Percentiles rank a stretch among this genome's conserved stretches.
These are phyloP conservation scores for Lucilia sericata DNA, from an alignment of 1,140 invertebrate genomes.

Conservation along the genomic window DNA sequence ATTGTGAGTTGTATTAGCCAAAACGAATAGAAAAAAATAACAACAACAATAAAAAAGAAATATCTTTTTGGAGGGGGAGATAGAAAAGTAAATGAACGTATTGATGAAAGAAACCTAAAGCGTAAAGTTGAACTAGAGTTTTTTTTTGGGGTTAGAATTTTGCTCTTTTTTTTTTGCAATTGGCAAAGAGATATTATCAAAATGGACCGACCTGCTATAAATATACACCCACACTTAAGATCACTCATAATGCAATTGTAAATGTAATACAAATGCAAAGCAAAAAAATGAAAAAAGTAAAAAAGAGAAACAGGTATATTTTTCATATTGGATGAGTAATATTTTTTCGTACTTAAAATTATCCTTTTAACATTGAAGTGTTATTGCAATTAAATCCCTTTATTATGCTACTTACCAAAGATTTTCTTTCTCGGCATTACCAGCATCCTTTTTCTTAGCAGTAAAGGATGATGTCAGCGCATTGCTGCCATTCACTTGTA, in stretches of 20 bases:
- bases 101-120: not conserved
- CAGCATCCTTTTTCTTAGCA: conserved; percentile 64
- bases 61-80: not conserved
- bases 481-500: conserved; percentile 60
- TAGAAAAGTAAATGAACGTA: not conserved
- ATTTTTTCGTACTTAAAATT: not conserved
- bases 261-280: conserved; percentile 1
- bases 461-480: conserved; percentile 67
- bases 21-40: conserved; percentile 24
- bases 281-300: not conserved
- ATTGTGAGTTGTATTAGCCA: conserved; percentile 16
- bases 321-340: conserved; percentile 23
- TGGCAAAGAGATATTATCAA: not conserved
- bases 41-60: conserved; percentile 20
- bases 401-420: conserved; percentile 59
- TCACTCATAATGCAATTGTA: conserved; percentile 6
- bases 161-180: too few species aligned
- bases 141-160: conserved; percentile 34
- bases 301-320: conserved; percentile 35
- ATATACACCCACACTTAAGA: conserved; percentile 23
- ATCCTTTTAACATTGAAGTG: not conserved
- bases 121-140: not conserved
- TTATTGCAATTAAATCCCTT: not conserved
- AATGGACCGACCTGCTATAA: not conserved
- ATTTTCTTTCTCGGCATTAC: conserved; percentile 62